These are phyloP conservation scores for Aphelenchoides avenae DNA, from an alignment of 1,140 invertebrate genomes.

Conservation along the genomic window DNA sequence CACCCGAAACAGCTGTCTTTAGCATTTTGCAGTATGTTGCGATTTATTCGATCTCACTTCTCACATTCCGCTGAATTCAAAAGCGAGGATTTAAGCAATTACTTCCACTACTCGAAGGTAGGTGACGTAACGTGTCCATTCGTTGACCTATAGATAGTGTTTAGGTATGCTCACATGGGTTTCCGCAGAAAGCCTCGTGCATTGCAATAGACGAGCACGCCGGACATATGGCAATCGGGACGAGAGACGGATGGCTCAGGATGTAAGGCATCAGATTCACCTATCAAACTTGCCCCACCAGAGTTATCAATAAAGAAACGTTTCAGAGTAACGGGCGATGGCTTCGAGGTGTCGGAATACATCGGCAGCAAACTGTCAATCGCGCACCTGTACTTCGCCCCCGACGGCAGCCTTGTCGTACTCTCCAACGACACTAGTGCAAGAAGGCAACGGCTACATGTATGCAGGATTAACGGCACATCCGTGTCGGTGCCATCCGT, in stretches of 20 bases:
- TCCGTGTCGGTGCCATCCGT: too few relatives aligned
- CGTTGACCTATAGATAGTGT: too few relatives aligned
- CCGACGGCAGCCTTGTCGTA: conserved; percentile 11
- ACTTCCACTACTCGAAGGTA: conserved; percentile 23
- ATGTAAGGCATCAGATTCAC: conserved; percentile 20
- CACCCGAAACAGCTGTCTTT: too few relatives aligned
- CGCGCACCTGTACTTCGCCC: conserved; percentile 19
- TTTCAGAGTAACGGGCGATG: conserved; percentile 15
- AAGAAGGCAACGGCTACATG: too few relatives aligned
- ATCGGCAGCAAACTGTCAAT: conserved; percentile 21
- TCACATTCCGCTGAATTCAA: conserved; percentile 26
- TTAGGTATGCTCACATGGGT: conserved; percentile 29
- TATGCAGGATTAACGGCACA: too few relatives aligned
- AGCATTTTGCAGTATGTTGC: conserved; percentile 13
- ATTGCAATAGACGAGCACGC: conserved; percentile 18
- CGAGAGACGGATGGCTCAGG: conserved; percentile 26
- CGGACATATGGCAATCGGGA: conserved; percentile 31
- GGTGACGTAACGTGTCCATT: background rate
- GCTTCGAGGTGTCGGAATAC: conserved; percentile 1
- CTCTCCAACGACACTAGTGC: conserved; percentile 9
- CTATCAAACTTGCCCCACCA: too few relatives aligned
- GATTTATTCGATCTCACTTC: conserved; percentile 30
- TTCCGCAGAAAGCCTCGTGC: conserved; percentile 33
- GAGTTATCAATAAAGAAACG: too few relatives aligned
- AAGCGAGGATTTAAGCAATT: conserved; percentile 25